These are phyloP conservation scores for Albula goreensis DNA, from an alignment of 2,113 vertebrate genomes.

Conservation along the genomic window DNA sequence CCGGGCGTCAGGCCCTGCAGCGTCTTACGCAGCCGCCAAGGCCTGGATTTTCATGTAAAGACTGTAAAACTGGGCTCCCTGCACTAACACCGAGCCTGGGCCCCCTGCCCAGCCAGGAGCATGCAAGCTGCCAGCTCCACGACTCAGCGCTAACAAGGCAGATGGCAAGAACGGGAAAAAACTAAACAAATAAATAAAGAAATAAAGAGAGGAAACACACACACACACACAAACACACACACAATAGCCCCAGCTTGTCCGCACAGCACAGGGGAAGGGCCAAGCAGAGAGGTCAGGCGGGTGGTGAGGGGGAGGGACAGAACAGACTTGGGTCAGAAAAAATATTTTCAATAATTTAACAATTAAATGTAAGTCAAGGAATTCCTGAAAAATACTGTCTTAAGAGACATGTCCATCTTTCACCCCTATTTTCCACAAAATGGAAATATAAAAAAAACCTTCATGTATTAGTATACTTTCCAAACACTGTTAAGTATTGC, in stretches of 20 bases:
- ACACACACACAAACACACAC: not conserved
- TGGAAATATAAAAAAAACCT: too few species aligned
- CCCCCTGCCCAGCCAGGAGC: slow-evolving; percentile 37
- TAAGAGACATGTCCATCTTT: too few species aligned
- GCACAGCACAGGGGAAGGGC: not conserved
- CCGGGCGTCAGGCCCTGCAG: slow-evolving; percentile 17
- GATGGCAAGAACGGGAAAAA: not conserved
- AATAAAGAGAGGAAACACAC: not conserved
- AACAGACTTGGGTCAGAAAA: too few species aligned
- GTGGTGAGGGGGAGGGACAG: too few species aligned
- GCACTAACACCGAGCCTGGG: slow-evolving; percentile 42
- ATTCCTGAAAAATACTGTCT: too few species aligned
- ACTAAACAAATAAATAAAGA: slow-evolving; percentile 25
- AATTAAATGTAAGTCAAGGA: too few species aligned
- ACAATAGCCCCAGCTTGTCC: not conserved
- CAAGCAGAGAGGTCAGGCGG: not conserved
- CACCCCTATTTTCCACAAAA: too few species aligned
- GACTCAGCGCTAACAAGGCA: slow-evolving; percentile 24
- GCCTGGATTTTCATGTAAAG: slow-evolving; percentile 52
- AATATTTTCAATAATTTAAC: too few species aligned
- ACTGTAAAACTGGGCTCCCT: slow-evolving; percentile 46
- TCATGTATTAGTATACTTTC: too few species aligned
- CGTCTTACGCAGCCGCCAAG: slow-evolving; percentile 40
- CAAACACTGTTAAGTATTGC: too few species aligned
- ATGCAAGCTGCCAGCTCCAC: slow-evolving; percentile 36